Percentiles rank a stretch among this genome's conserved stretches.
phyloP scores from a whole-genome alignment of 1,140 invertebrate genomes.

The Drosophila bifasciata region DNA sequence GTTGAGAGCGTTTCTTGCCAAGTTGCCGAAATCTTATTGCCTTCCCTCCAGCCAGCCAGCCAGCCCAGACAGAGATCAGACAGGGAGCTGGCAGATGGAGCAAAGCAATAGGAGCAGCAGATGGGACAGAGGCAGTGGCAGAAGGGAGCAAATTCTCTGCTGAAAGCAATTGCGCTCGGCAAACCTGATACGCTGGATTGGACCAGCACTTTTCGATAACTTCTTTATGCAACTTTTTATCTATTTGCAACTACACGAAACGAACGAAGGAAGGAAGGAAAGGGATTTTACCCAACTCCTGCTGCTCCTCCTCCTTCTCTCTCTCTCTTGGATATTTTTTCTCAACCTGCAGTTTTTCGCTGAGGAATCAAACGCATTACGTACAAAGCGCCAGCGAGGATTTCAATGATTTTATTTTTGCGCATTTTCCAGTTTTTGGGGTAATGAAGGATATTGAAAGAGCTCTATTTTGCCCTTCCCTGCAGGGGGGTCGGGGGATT shows the following conservation, averaged over 20 bases:
- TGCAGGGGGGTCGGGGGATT: conserved; percentile 22
- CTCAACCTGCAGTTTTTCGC: conserved; percentile 64
- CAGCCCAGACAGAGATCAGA: conserved; percentile 18
- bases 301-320: too few species aligned
- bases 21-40: conserved; percentile 70
- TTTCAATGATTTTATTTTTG: conserved; percentile 81
- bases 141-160: conserved; percentile 9
- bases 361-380: conserved; percentile 80
- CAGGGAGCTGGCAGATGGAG: neutral
- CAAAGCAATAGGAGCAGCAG: neutral
- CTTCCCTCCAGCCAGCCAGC: conserved; percentile 49
- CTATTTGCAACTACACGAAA: conserved; percentile 62
- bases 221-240: conserved; percentile 76
- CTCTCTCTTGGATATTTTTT: conserved; percentile 8
- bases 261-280: neutral
- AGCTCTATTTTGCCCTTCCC: conserved; percentile 38
- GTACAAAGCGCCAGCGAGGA: conserved; percentile 63
- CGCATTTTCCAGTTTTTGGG: conserved; percentile 70
- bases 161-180: conserved; percentile 48
- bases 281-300: too few species aligned
- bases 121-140: neutral
- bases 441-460: conserved; percentile 81
- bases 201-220: conserved; percentile 78
- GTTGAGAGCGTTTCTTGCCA: conserved; percentile 33
- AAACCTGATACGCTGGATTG: conserved; percentile 35